Percentiles rank a stretch among this genome's conserved stretches.
These are phyloP conservation scores for Oncorhynchus kisutch DNA, from an alignment of 2,113 vertebrate species.

Conservation along the genomic window DNA sequence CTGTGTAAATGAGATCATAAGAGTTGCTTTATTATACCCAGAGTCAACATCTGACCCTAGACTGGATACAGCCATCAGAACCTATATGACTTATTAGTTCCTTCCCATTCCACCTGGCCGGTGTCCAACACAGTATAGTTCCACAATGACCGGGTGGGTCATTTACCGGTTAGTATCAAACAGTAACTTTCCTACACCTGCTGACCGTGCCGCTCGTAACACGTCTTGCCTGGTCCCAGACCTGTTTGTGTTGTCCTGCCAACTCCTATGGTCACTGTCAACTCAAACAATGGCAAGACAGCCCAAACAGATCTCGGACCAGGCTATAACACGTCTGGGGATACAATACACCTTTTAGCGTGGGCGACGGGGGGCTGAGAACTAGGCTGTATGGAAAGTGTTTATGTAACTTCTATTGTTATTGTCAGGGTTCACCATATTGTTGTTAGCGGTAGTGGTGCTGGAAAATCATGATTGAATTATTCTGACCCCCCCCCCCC, in stretches of 20 bases:
- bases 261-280: no score
- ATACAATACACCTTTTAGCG: conserved; percentile 41
- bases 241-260: no score
- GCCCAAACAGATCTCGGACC: no score
- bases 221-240: background rate
- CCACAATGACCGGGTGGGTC: conserved; percentile 60
- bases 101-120: conserved; percentile 59
- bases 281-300: no score
- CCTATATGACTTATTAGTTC: conserved; percentile 65
- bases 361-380: conserved; percentile 14
- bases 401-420: conserved; percentile 44
- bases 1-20: background rate
- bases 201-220: conserved; percentile 27
- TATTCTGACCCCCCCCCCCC: conserved; percentile 20
- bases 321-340: background rate
- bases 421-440: conserved; percentile 24
- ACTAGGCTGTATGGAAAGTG: conserved; percentile 16
- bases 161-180: conserved; percentile 29
- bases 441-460: conserved; percentile 23
- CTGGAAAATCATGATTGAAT: conserved; percentile 32
- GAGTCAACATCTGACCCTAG: conserved; percentile 35
- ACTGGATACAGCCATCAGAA: conserved; percentile 44
- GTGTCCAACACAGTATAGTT: conserved; percentile 40
- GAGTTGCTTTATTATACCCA: conserved; percentile 33
- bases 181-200: background rate